Base-by-base conservation (phyloP, 2,797 vertebrate genomes). In the Oreortyx pictus region DNA sequence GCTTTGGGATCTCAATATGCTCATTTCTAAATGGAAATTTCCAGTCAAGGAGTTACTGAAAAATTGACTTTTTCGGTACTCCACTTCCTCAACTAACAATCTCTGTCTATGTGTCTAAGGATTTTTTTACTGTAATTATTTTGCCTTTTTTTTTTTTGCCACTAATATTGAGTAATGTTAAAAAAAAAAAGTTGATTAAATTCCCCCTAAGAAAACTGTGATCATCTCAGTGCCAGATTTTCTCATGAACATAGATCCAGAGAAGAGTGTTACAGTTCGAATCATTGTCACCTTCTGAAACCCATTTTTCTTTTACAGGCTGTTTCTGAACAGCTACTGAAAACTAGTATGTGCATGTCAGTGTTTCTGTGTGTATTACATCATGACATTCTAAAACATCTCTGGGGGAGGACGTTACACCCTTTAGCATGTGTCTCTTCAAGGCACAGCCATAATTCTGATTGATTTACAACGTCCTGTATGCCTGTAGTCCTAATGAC, bases 401-500 rank as follows among this genome's bases (percentile, higher is more conserved):
- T 6, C 18, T 20, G 33, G 6, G 16, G 19, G 8, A 86, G 8
- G 6, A 18, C 35, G 11, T 39, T 6, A 6, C 39, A 54, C 25
- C 13, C n/a, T 90, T 62, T 59, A 52, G 11, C 9, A 11, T 2
- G 0, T 59, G 78, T 75, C n/a, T 17, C 37, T 25, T 29, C 43
- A 56, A 73, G 43, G 8, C 43, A 56, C 14, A 71, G 27, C 6
- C 7, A 3, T 41, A 78, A 81, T 49, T 91, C 61, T 67, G 50
- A 56, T 25, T 33, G 20, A 37, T 86, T 25, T 5, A 67, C 46
- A 59, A 16, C 35, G 73, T 77, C 37, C 39, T 78, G n/a, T 19
- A 43, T 20, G 17, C 4, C 27, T 0, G 0, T 52, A 37, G 64
- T 83, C 14, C 11, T 74, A 5, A 10, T 86, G 23, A 5, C 27